Evolutionary conservation across 2,888 invertebrate genomes (phyloP).

Genomic region (Athalia circularis): DNA sequence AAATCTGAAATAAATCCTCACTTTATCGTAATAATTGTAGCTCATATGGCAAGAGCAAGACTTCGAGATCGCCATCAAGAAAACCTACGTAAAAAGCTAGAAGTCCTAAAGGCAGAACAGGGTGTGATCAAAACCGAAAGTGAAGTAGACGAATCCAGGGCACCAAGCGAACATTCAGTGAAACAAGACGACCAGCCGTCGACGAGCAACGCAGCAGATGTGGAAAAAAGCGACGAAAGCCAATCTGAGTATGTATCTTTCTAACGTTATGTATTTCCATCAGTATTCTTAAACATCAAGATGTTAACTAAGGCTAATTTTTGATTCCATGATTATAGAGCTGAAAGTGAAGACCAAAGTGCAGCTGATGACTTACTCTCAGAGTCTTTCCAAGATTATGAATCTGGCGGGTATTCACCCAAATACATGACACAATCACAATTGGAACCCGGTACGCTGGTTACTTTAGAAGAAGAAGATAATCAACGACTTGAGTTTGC

Average conservation of each 20-base stretch:
- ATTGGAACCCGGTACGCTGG: conserved; percentile 85
- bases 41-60: conserved; percentile 94
- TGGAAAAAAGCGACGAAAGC: conserved; percentile 70
- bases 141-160: conserved; percentile 65
- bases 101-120: conserved; percentile 91
- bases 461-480: conserved; percentile 87
- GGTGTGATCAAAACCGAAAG: conserved; percentile 76
- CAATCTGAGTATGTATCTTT: conserved; percentile 62
- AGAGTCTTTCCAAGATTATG: conserved; percentile 82
- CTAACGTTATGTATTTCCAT: background rate
- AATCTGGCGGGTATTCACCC: conserved; percentile 91
- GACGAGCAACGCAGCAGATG: conserved; percentile 49
- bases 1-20: conserved; percentile 5
- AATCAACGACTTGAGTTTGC: conserved; percentile 83
- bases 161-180: conserved; percentile 64
- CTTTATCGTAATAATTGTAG: conserved; percentile 72
- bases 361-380: conserved; percentile 75
- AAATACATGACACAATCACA: conserved; percentile 79
- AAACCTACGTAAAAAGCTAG: conserved; percentile 90
- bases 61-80: conserved; percentile 94
- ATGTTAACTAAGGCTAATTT: background rate
- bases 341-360: conserved; percentile 62
- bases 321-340: conserved; percentile 56
- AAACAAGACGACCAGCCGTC: conserved; percentile 65
- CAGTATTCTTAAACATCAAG: conserved; percentile 1